Conservation (phyloP, 2,113 vertebrate species). For the Amphiprion ocellaris region DNA sequence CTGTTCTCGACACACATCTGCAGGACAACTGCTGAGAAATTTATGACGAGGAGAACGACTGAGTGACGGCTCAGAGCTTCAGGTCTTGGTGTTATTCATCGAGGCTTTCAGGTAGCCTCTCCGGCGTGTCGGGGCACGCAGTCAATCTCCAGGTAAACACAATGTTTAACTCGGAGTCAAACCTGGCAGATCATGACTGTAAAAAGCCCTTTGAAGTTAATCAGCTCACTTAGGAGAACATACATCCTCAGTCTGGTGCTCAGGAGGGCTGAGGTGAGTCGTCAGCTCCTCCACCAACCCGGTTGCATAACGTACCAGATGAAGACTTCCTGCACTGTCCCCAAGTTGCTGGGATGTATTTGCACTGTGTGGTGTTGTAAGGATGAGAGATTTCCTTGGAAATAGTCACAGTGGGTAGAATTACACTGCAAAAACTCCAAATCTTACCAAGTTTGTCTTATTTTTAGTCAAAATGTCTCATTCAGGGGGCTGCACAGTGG, state of each 20-base stretch:
- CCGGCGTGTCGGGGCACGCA: constrained; percentile 41
- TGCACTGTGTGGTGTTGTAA: constrained; percentile 6
- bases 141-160: constrained; percentile 51
- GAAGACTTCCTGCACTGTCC: constrained; percentile 44
- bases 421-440: too few species aligned
- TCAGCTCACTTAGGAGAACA: constrained; percentile 46
- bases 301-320: constrained; percentile 19
- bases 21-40: constrained; percentile 5
- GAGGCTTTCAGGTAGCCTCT: constrained; percentile 1
- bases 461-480: too few species aligned
- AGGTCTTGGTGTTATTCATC: constrained; percentile 3
- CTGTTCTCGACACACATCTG: neutral
- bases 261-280: constrained; percentile 33
- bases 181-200: constrained; percentile 26
- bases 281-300: constrained; percentile 18
- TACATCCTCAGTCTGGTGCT: constrained; percentile 32
- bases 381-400: constrained; percentile 18
- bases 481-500: too few species aligned
- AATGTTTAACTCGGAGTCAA: constrained; percentile 38
- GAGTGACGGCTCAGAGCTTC: constrained; percentile 13
- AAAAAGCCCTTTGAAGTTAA: constrained; percentile 57
- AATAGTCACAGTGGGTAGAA: neutral
- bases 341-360: constrained; percentile 10
- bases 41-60: constrained; percentile 10
- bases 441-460: too few species aligned